A percentile compares a stretch with the other conserved stretches of the same genome.
Evolutionary conservation across 2,797 vertebrate species (phyloP).

Genomic region (Euphonia xanthogaster): DNA sequence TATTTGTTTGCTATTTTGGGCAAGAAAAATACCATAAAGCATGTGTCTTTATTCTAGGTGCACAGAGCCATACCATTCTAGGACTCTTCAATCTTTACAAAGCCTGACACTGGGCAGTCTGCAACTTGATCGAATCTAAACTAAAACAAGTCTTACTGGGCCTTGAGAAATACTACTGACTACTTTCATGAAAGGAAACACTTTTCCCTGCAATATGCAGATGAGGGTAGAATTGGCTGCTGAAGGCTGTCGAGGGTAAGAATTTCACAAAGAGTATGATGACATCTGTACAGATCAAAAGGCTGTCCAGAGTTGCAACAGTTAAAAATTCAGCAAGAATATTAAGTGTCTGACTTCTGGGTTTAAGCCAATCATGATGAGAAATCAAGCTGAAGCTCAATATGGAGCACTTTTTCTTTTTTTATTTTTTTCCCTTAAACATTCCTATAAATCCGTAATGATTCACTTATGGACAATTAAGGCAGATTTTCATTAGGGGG

Average conservation of each 20-base stretch:
- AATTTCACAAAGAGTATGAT: conserved; percentile 29
- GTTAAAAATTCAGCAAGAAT: conserved; percentile 35
- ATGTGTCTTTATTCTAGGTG: background rate
- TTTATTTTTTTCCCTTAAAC: background rate
- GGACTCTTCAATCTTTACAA: background rate
- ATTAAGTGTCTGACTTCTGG: conserved; percentile 20
- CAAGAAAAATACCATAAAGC: background rate
- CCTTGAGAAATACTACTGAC: conserved; percentile 12
- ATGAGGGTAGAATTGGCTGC: background rate
- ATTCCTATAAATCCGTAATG: background rate
- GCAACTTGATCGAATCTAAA: background rate
- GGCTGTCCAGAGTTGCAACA: conserved; percentile 50
- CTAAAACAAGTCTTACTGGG: background rate
- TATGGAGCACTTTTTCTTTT: background rate
- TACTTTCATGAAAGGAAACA: background rate
- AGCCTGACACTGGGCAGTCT: background rate
- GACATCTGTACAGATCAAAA: conserved; percentile 43
- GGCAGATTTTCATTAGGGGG: background rate
- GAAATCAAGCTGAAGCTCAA: conserved; percentile 17
- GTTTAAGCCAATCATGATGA: conserved; percentile 22
- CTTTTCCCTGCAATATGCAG: conserved; percentile 30
- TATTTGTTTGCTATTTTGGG: background rate
- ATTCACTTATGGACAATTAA: background rate
- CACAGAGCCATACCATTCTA: background rate
- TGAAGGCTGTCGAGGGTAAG: background rate